Percentiles rank a stretch among this genome's conserved stretches.
phyloP scores from a whole-genome alignment of 2,888 invertebrate species.

The Merodon equestris region DNA sequence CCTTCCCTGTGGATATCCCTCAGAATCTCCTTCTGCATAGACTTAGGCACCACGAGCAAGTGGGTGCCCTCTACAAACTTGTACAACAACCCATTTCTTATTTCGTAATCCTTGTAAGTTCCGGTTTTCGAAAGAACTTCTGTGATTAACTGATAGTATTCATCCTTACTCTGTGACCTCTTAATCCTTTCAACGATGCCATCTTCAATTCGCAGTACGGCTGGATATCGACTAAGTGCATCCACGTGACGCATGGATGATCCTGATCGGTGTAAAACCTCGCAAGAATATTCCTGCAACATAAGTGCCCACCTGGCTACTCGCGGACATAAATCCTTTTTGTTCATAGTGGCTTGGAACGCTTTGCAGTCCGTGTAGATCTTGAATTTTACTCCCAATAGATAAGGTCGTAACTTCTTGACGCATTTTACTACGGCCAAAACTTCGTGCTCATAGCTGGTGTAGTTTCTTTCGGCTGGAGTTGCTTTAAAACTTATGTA shows the following conservation, averaged over 20 bases:
- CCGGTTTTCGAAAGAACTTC: no score
- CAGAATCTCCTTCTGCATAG: no score
- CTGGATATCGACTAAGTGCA: neutral
- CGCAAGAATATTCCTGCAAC: constrained; percentile 8
- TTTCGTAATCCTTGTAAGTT: no score
- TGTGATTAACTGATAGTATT: neutral
- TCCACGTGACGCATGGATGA: constrained; percentile 10
- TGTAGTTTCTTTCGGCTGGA: constrained; percentile 62
- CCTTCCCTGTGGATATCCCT: neutral
- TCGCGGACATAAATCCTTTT: neutral
- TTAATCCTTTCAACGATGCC: constrained; percentile 1
- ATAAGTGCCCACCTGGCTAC: neutral
- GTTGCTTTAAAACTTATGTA: constrained; percentile 43
- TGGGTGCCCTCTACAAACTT: no score
- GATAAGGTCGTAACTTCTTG: constrained; percentile 70
- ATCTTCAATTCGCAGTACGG: neutral
- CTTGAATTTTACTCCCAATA: constrained; percentile 64
- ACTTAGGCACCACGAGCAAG: no score
- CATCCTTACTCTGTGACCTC: neutral
- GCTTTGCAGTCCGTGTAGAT: constrained; percentile 72
- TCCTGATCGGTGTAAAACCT: neutral
- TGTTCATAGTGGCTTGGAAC: constrained; percentile 70
- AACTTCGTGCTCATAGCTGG: constrained; percentile 73
- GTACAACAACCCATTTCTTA: no score
- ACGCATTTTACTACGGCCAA: constrained; percentile 72